These are phyloP conservation scores for Andricus grossulariae DNA, from an alignment of 1,140 invertebrate species.

Conservation along the genomic window DNA sequence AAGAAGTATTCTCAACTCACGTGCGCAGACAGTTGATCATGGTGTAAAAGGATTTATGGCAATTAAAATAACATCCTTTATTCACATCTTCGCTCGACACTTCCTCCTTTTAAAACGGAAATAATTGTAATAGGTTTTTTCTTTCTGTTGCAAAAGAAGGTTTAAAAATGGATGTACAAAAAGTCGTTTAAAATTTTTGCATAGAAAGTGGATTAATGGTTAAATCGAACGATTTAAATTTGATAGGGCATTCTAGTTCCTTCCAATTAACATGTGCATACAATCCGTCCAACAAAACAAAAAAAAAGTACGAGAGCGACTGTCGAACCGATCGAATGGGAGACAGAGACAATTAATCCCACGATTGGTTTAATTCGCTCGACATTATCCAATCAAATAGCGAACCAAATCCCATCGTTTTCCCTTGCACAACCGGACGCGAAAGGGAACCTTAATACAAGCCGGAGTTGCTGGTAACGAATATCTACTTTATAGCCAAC, in stretches of 20 bases:
- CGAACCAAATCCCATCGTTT: conserved; percentile 41
- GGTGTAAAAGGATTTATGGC: no score
- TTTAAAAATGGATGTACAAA: no score
- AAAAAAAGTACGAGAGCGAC: conserved; percentile 39
- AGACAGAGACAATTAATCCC: conserved; percentile 65
- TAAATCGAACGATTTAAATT: conserved; percentile 31
- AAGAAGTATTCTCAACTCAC: no score
- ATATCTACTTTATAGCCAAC: conserved; percentile 21
- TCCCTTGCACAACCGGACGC: conserved; percentile 57
- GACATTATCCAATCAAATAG: conserved; percentile 68
- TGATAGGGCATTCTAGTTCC: conserved; percentile 44
- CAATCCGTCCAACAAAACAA: conserved; percentile 59
- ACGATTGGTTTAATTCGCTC: conserved; percentile 66
- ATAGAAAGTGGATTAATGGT: neutral
- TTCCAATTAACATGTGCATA: conserved; percentile 62
- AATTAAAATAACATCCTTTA: no score
- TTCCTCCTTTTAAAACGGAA: no score
- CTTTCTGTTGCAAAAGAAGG: no score
- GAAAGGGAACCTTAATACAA: conserved; percentile 30
- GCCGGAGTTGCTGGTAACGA: conserved; percentile 30
- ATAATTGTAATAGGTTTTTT: no score
- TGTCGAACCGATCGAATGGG: conserved; percentile 32
- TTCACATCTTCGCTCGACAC: no score
- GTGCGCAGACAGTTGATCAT: no score
- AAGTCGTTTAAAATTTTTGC: no score